Conservation (phyloP, 2,797 vertebrate genomes). For the Lepus townsendii region DNA sequence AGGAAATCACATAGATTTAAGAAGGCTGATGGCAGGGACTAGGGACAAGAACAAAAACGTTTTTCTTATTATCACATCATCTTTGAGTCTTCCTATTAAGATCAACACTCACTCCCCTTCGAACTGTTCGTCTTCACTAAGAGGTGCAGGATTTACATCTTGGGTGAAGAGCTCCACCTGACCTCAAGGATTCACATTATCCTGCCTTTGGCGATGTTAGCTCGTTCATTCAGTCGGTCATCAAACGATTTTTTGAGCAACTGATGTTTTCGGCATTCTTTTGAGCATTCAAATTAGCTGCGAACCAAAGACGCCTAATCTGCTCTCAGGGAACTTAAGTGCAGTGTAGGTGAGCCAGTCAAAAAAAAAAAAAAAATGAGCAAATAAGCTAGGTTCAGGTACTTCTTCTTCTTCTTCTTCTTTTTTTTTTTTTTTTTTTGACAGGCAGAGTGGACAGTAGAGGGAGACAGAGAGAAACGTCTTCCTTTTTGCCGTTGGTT, state of each 20-base stretch:
- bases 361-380: not conserved
- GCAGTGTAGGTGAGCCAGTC: not conserved
- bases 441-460: too few relatives aligned
- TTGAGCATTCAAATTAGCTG: not conserved
- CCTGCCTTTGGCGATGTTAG: not conserved
- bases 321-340: not conserved
- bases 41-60: not conserved
- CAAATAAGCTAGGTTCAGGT: not conserved
- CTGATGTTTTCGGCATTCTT: not conserved
- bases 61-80: not conserved
- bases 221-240: not conserved
- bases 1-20: not conserved
- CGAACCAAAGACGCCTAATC: conserved; percentile 2
- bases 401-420: too few relatives aligned
- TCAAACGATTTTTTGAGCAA: not conserved
- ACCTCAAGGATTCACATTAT: not conserved
- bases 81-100: not conserved
- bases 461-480: too few relatives aligned
- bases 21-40: not conserved
- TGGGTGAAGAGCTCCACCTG: not conserved
- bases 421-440: too few relatives aligned
- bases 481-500: too few relatives aligned
- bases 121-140: not conserved
- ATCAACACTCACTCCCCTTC: not conserved
- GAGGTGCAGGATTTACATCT: not conserved